Conservation (phyloP, 1,140 invertebrate genomes). For the Potamilus streckersoni region DNA sequence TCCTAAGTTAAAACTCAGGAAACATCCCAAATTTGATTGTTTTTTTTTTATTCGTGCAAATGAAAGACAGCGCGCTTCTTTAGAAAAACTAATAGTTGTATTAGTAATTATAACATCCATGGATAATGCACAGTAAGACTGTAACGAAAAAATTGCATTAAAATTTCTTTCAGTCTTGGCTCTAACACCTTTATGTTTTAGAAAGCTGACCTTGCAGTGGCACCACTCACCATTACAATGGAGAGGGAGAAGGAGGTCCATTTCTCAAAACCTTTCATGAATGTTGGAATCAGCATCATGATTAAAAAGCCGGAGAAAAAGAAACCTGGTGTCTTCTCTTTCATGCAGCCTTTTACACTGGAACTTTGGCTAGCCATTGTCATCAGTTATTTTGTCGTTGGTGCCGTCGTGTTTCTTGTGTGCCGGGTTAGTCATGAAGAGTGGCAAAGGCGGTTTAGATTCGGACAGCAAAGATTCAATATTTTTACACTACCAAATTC, state of each 20-base stretch:
- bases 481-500: slow-evolving; percentile 83
- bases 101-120: background rate
- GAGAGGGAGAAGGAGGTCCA: slow-evolving; percentile 63
- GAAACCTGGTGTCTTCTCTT: slow-evolving; percentile 95
- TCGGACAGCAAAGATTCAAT: slow-evolving; percentile 39
- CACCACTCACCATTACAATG: slow-evolving; percentile 64
- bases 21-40: background rate
- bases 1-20: too few relatives aligned
- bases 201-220: slow-evolving; percentile 65
- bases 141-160: background rate
- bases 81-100: background rate
- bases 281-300: slow-evolving; percentile 74
- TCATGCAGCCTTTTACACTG: slow-evolving; percentile 94
- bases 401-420: slow-evolving; percentile 87
- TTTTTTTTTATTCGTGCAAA: too few relatives aligned
- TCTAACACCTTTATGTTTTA: slow-evolving; percentile 40
- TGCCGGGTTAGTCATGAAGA: slow-evolving; percentile 95
- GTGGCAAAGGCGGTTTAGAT: slow-evolving; percentile 84
- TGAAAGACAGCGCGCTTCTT: too few relatives aligned
- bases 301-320: slow-evolving; percentile 96
- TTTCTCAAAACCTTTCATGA: slow-evolving; percentile 69
- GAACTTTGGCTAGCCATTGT: slow-evolving; percentile 99
- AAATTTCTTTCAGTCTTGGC: too few relatives aligned
- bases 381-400: slow-evolving; percentile 89
- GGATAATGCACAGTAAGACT: background rate